Percentiles rank a stretch among this genome's conserved stretches.
Evolutionary conservation across 2,113 vertebrate species (phyloP).

Genomic region (Anolis sagrei): DNA sequence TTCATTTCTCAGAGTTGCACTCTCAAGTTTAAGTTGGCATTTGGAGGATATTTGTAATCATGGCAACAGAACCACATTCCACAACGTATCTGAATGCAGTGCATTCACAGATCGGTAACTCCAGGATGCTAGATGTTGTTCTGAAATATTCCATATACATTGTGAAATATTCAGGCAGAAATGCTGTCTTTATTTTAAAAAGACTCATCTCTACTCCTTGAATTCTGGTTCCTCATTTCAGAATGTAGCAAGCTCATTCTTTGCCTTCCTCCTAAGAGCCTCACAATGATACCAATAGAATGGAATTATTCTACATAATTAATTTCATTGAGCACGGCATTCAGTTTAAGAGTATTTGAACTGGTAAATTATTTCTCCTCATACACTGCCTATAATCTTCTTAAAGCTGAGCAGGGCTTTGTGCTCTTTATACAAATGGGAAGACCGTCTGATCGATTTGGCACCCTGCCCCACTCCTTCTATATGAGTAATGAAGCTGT

Average conservation of each 20-base stretch:
- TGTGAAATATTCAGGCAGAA: no score
- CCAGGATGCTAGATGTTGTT: no score
- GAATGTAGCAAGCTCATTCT: conserved; percentile 10
- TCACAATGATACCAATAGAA: background rate
- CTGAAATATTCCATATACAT: no score
- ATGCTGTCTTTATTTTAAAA: background rate
- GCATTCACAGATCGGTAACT: no score
- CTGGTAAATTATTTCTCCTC: conserved; percentile 35
- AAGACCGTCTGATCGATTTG: conserved; percentile 28
- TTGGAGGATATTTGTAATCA: no score
- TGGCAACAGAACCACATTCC: no score
- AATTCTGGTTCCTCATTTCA: conserved; percentile 6
- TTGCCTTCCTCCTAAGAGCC: conserved; percentile 23
- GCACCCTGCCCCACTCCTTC: conserved; percentile 19
- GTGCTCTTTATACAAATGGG: conserved; percentile 3
- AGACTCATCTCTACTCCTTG: background rate
- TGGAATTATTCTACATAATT: conserved; percentile 10
- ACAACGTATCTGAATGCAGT: no score
- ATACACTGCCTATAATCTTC: conserved; percentile 42
- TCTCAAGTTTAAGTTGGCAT: no score
- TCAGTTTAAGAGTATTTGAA: conserved; percentile 37
- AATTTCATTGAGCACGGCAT: conserved; percentile 7
- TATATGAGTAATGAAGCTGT: conserved; percentile 32
- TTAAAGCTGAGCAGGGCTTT: conserved; percentile 1
- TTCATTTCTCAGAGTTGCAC: no score